phyloP scores from a whole-genome alignment of 2,797 vertebrate genomes.

The Ambastaia sidthimunki region DNA sequence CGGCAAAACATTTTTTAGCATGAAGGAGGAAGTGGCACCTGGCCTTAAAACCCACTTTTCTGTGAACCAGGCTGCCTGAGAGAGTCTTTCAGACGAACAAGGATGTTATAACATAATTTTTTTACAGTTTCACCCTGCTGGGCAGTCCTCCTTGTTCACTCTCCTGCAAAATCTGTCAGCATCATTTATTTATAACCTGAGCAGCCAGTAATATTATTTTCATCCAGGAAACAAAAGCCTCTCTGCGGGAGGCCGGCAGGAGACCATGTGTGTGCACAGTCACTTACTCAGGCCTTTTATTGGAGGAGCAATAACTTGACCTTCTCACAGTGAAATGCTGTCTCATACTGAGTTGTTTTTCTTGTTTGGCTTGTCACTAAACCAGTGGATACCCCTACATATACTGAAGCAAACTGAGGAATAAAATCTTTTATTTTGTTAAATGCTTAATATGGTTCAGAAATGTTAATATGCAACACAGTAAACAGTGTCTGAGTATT shows the following conservation, averaged over 20 bases:
- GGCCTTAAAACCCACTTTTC: conserved; percentile 48
- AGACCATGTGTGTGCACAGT: conserved; percentile 49
- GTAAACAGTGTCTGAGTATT: not conserved
- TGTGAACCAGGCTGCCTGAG: conserved; percentile 32
- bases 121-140: not conserved
- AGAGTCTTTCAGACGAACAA: conserved; percentile 36
- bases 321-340: conserved; percentile 64
- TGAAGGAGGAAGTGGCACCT: conserved; percentile 13
- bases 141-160: conserved; percentile 45
- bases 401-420: not conserved
- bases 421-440: not conserved
- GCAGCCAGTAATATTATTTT: conserved; percentile 57
- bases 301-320: conserved; percentile 65
- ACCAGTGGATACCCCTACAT: not conserved
- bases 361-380: conserved; percentile 51
- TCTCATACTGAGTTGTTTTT: conserved; percentile 65
- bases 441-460: not conserved
- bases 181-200: conserved; percentile 62
- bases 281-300: conserved; percentile 58
- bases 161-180: conserved; percentile 41
- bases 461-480: not conserved
- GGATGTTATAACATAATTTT: conserved; percentile 6
- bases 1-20: not conserved
- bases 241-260: conserved; percentile 46
- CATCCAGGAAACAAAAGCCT: conserved; percentile 52